A percentile compares a stretch with the other conserved stretches of the same genome.
Evolutionary conservation across 2,888 invertebrate genomes (phyloP).

Genomic region (Drosophila mimetica): DNA sequence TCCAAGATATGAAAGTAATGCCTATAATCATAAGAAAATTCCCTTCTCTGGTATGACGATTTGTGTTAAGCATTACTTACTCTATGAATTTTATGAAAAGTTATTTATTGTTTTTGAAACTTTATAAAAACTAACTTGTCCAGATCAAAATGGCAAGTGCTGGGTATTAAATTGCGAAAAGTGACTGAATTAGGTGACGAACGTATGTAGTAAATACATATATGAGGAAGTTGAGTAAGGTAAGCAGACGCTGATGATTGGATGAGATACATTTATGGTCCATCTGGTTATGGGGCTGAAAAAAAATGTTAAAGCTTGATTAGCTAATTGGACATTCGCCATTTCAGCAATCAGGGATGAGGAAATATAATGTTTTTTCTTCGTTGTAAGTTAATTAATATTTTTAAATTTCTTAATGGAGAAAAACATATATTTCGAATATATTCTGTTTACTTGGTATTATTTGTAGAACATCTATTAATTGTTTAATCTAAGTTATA

Average conservation of each 20-base stretch:
- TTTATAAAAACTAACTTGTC: not conserved
- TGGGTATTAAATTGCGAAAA: slow-evolving; percentile 19
- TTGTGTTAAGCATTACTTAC: too few relatives aligned
- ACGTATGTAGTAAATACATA: not conserved
- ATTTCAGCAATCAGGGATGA: not conserved
- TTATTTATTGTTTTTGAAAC: not conserved
- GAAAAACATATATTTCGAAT: too few relatives aligned
- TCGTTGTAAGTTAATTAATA: not conserved
- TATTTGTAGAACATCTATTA: too few relatives aligned
- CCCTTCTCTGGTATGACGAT: too few relatives aligned
- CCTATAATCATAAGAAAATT: not conserved
- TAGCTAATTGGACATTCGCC: slow-evolving; percentile 12
- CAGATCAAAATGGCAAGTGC: too few relatives aligned
- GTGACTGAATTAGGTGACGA: slow-evolving; percentile 12
- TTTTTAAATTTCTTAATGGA: not conserved
- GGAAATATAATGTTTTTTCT: not conserved
- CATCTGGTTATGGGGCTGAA: not conserved
- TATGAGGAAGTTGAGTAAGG: slow-evolving; percentile 13
- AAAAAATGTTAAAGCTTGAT: slow-evolving; percentile 25
- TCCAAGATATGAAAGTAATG: not conserved
- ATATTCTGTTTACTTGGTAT: too few relatives aligned
- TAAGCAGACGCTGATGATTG: slow-evolving; percentile 47
- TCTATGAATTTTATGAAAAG: too few relatives aligned
- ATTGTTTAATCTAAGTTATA: too few relatives aligned
- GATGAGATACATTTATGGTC: slow-evolving; percentile 35